Evolutionary conservation across 2,113 vertebrate species (phyloP).

Genomic region (Chaetorhynchus papuensis): DNA sequence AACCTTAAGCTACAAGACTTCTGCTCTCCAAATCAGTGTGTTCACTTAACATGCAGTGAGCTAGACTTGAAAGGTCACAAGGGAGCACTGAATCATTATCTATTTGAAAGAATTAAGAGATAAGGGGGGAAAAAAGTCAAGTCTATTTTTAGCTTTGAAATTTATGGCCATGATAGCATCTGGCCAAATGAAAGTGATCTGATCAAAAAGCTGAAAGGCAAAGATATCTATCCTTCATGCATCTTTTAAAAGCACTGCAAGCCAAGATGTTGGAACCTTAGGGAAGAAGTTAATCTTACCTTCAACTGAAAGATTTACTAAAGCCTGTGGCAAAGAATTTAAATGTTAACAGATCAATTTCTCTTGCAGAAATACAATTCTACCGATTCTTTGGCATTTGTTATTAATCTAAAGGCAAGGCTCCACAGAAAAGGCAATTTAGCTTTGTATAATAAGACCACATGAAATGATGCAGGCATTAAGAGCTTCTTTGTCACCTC

Average conservation of each 20-base stretch:
- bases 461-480: not conserved
- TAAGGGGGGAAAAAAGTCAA: not conserved
- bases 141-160: slow-evolving; percentile 40
- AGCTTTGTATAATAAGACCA: not conserved
- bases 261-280: not conserved
- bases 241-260: slow-evolving; percentile 11
- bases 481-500: not conserved
- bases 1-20: not conserved
- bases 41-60: not conserved
- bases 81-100: not conserved
- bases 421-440: not conserved
- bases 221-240: not conserved
- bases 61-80: slow-evolving; percentile 12
- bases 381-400: not conserved
- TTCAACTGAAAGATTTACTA: slow-evolving; percentile 30
- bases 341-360: slow-evolving; percentile 33
- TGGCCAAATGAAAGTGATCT: not conserved
- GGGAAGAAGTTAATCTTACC: slow-evolving; percentile 17
- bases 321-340: not conserved
- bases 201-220: not conserved
- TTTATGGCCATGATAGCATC: not conserved
- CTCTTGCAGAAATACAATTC: slow-evolving; percentile 10
- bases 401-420: not conserved
- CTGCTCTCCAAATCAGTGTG: not conserved
- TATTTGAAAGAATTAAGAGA: slow-evolving; percentile 21